Percentiles rank a stretch among this genome's conserved stretches.
phyloP scores from a whole-genome alignment of 1,140 invertebrate genomes.

The Cardiocondyla obscurior region DNA sequence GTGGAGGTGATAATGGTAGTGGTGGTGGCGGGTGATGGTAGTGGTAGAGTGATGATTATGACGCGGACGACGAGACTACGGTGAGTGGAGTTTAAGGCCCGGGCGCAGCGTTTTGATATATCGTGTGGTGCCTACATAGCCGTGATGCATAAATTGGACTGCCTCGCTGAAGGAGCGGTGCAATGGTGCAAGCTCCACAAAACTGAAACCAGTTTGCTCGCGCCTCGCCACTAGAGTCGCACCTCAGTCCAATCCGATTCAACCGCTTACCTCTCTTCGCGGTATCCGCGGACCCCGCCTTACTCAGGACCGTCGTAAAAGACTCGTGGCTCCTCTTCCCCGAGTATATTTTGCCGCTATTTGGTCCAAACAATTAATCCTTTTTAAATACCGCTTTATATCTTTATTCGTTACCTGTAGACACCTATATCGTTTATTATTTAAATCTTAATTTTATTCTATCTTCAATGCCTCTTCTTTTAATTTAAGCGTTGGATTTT shows the following conservation, averaged over 20 bases:
- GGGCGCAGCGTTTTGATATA: conserved; percentile 80
- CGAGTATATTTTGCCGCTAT: background rate
- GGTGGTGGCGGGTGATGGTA: background rate
- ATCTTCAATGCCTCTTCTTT: too few species aligned
- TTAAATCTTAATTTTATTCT: background rate
- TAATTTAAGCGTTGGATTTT: background rate
- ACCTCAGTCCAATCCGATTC: conserved; percentile 83
- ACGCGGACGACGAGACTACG: conserved; percentile 64
- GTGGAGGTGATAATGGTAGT: background rate
- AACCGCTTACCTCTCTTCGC: conserved; percentile 80
- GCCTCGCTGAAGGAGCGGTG: conserved; percentile 82
- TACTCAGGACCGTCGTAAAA: conserved; percentile 76
- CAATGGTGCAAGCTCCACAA: conserved; percentile 83
- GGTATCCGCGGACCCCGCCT: conserved; percentile 81
- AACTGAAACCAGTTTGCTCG: conserved; percentile 83
- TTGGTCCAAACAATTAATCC: background rate
- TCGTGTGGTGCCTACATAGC: conserved; percentile 84
- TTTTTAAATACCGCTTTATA: background rate
- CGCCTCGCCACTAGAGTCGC: conserved; percentile 74
- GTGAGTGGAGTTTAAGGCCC: conserved; percentile 76
- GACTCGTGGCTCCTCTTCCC: background rate
- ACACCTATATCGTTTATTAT: background rate
- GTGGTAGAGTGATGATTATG: background rate
- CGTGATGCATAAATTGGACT: conserved; percentile 85
- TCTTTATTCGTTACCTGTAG: background rate